A percentile compares a stretch with the other conserved stretches of the same genome.
phyloP scores from a whole-genome alignment of 1,140 invertebrate genomes.

The Probaryconus sp. region DNA sequence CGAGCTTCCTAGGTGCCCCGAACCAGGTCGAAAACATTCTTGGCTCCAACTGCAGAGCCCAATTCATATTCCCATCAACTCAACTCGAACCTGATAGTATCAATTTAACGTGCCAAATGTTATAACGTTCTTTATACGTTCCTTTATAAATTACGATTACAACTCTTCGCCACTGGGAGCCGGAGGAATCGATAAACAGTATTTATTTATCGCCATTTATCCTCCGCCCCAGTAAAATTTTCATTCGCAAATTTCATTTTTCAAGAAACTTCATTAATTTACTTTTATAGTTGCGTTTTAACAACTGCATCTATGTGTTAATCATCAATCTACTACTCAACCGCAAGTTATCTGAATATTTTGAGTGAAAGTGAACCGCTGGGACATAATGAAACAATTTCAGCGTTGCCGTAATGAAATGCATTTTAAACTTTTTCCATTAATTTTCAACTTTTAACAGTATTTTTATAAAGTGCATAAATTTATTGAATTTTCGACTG shows the following conservation, averaged over 20 bases:
- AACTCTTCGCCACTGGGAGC: too few relatives aligned
- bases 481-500: constrained; percentile 38
- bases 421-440: constrained; percentile 46
- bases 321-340: constrained; percentile 34
- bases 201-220: too few relatives aligned
- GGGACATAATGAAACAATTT: constrained; percentile 45
- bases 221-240: too few relatives aligned
- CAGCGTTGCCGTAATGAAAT: constrained; percentile 35
- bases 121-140: too few relatives aligned
- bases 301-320: constrained; percentile 40
- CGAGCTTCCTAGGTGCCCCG: constrained; percentile 29
- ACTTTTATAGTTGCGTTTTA: constrained; percentile 40
- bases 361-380: constrained; percentile 51
- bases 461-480: constrained; percentile 33
- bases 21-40: constrained; percentile 41
- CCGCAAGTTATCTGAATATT: constrained; percentile 50
- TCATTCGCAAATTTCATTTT: background rate
- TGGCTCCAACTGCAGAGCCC: constrained; percentile 17
- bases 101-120: constrained; percentile 6
- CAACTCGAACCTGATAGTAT: constrained; percentile 17
- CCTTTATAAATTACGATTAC: too few relatives aligned
- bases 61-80: constrained; percentile 16
- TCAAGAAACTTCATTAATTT: constrained; percentile 14
- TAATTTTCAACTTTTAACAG: constrained; percentile 33
- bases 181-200: too few relatives aligned